Evolutionary conservation across 2,797 vertebrate species (phyloP).

Genomic region (Myotis planiceps): DNA sequence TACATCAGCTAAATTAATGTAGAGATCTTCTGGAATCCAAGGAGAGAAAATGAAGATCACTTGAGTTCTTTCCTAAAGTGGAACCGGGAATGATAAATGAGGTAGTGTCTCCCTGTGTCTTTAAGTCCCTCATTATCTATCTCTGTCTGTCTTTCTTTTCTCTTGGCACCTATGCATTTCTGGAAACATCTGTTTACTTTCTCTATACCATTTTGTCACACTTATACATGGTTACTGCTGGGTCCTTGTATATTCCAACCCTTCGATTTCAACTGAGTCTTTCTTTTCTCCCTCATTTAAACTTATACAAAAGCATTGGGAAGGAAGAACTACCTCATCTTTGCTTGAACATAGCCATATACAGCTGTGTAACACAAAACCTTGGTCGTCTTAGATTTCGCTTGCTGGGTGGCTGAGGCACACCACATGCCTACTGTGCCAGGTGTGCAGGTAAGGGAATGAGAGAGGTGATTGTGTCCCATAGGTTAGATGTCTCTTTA

Average conservation of each 20-base stretch:
- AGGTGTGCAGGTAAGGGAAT: not conserved
- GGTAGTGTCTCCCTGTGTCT: not conserved
- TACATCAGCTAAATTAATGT: not conserved
- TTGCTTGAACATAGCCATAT: not conserved
- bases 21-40: not conserved
- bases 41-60: not conserved
- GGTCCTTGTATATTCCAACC: not conserved
- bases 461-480: not conserved
- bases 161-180: not conserved
- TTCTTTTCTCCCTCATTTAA: not conserved
- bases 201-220: not conserved
- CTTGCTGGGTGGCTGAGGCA: not conserved
- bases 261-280: not conserved
- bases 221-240: not conserved
- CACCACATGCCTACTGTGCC: not conserved
- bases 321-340: not conserved
- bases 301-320: not conserved
- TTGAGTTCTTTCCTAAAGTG: not conserved
- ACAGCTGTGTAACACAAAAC: not conserved
- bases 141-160: not conserved
- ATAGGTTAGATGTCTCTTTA: fast-evolving
- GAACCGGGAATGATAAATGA: not conserved
- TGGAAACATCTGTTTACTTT: not conserved
- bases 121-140: not conserved
- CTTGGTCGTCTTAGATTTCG: not conserved